These are phyloP conservation scores for Lasiurus cinereus DNA, from an alignment of 2,113 vertebrate species.

Conservation along the genomic window DNA sequence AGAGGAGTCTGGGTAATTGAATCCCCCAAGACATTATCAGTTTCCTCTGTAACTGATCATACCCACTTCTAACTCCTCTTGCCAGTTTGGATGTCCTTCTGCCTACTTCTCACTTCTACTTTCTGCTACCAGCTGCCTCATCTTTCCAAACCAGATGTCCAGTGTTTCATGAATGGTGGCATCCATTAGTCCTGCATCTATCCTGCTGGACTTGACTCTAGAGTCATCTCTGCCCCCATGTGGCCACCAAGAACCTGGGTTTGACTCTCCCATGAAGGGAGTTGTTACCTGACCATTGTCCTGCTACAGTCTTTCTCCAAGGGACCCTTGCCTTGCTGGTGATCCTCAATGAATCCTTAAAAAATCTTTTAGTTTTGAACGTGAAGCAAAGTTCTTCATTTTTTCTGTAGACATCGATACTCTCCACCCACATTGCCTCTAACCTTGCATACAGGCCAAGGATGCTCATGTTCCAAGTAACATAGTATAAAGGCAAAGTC, in stretches of 20 bases:
- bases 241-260: background rate
- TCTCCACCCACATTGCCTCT: background rate
- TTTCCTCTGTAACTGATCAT: background rate
- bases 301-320: background rate
- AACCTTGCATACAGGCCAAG: background rate
- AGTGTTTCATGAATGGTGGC: background rate
- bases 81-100: background rate
- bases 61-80: background rate
- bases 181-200: background rate
- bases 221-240: background rate
- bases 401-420: background rate
- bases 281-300: background rate
- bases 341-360: background rate
- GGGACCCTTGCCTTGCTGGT: background rate
- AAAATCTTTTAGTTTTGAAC: background rate
- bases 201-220: background rate
- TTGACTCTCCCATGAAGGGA: background rate
- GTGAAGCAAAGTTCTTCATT: background rate
- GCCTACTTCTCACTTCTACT: fast-evolving
- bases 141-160: background rate
- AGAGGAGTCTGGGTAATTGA: background rate
- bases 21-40: background rate
- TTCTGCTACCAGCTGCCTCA: background rate
- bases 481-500: background rate
- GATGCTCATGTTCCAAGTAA: background rate